Base-by-base conservation (phyloP, 2,888 invertebrate species). In the Ectemnius cavifrons region DNA sequence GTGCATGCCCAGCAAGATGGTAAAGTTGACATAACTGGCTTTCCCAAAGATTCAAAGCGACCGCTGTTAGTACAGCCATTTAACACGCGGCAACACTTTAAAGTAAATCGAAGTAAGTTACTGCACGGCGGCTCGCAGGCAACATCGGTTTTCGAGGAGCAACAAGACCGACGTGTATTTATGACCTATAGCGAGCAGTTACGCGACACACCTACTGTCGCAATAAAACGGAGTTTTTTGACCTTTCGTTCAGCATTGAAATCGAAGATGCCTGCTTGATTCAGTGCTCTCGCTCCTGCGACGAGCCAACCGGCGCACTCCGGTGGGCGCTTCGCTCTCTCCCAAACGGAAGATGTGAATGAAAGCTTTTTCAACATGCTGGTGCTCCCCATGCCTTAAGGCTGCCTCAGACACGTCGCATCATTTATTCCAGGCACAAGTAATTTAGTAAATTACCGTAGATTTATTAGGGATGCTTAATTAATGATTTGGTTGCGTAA, bases 131-230 rank as follows among this genome's bases (percentile, higher is more conserved):
- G 37, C 37, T 8, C 37, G 8, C 37, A 37, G 37, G 37, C 37
- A 37, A 37, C 37, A 37, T 37, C 37, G 37, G 37, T 37, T 37
- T 37, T 37, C 37, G 37, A 37, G 37, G 37, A 37, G 37, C 37
- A 37, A 37, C 37, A 37, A 37, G 37, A 37, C 37, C 37, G 37
- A 62, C 18, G 23, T 23, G 28, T 49, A 23, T 67, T 57, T 56
- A 57, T 20, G 14, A n/a, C 20, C 57, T 46, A 52, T 52, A 14
- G 20, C 56, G 46, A 27, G 45, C 52, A 45, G 63, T 58, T 63
- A 63, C 59, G 62, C 62, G 77, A 77, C 77, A 77, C 77, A 77
- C 77, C 77, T 77, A 63, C 71, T 71, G 75, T 77, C 75, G 67
- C 71, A 77, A 67, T 71, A 59, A 59, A 70, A 63, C 52, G 49